phyloP scores from a whole-genome alignment of 2,888 invertebrate genomes.

The Chymomyza caudatula region DNA sequence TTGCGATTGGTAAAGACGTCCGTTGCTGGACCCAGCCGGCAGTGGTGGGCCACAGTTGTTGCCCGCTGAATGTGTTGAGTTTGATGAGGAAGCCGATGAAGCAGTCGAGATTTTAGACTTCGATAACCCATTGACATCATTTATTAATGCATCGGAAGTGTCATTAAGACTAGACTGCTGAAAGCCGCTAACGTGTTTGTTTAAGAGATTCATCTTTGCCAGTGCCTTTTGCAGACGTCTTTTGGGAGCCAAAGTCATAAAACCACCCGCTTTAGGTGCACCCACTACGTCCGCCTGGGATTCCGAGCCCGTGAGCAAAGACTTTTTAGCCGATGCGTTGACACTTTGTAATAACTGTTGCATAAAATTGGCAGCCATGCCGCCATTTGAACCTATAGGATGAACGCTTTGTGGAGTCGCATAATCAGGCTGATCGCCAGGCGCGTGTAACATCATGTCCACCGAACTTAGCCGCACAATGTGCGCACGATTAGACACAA shows the following conservation, averaged over 20 bases:
- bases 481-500: constrained; percentile 63
- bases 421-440: constrained; percentile 75
- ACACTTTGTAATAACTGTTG: constrained; percentile 79
- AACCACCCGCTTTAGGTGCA: constrained; percentile 81
- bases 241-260: constrained; percentile 92
- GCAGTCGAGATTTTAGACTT: constrained; percentile 59
- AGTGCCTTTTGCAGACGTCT: constrained; percentile 89
- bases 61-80: constrained; percentile 34
- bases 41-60: constrained; percentile 36
- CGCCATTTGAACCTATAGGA: constrained; percentile 51
- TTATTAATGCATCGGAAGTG: constrained; percentile 65
- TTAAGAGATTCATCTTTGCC: constrained; percentile 90
- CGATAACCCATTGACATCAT: constrained; percentile 39
- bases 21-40: constrained; percentile 8
- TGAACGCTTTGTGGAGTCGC: constrained; percentile 71
- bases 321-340: constrained; percentile 71
- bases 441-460: constrained; percentile 79
- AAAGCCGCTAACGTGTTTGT: constrained; percentile 61
- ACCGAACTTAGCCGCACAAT: constrained; percentile 85
- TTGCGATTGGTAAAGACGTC: constrained; percentile 86
- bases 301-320: constrained; percentile 11
- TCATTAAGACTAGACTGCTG: constrained; percentile 68
- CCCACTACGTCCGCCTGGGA: constrained; percentile 20
- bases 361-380: constrained; percentile 78
- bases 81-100: constrained; percentile 59